A percentile compares a stretch with the other conserved stretches of the same genome.
Evolutionary conservation across 1,140 invertebrate species (phyloP).

Genomic region (Druon quercuslanigerum): DNA sequence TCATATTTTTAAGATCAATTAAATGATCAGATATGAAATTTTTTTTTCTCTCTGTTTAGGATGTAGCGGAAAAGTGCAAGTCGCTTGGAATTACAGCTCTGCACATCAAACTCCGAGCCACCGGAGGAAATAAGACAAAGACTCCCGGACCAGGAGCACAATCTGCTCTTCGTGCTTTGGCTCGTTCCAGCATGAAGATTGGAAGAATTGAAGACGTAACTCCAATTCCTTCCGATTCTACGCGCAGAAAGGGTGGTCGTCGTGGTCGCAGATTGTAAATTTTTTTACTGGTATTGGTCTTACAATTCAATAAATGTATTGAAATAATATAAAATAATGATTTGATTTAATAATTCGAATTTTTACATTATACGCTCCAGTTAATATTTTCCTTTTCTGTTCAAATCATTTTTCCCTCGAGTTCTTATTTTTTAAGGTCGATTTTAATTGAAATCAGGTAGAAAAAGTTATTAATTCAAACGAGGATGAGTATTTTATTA

Average conservation of each 20-base stretch:
- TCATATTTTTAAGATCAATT: too few species aligned
- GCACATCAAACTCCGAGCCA: slow-evolving; percentile 98
- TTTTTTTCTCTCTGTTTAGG: slow-evolving; percentile 76
- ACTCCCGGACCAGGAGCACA: slow-evolving; percentile 99
- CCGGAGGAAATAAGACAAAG: slow-evolving; percentile 98
- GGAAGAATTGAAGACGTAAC: slow-evolving; percentile 99
- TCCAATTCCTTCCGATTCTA: slow-evolving; percentile 98
- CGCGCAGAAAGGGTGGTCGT: slow-evolving; percentile 99
- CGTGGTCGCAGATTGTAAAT: slow-evolving; percentile 98
- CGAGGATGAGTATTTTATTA: too few species aligned
- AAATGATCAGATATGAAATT: not conserved
- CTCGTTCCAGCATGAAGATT: slow-evolving; percentile 99
- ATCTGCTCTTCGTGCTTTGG: slow-evolving; percentile 96
- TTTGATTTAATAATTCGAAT: not conserved
- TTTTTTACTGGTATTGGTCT: slow-evolving; percentile 47
- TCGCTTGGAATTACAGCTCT: slow-evolving; percentile 96
- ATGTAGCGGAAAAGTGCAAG: slow-evolving; percentile 99
- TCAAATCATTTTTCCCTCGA: too few species aligned
- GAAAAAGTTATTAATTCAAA: too few species aligned
- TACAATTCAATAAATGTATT: slow-evolving; percentile 34
- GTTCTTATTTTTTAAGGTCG: too few species aligned
- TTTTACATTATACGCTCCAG: too few species aligned
- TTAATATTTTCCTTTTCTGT: too few species aligned
- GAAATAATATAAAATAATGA: not conserved
- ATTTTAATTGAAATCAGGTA: too few species aligned